Conservation (phyloP, 2,888 invertebrate genomes). For the Dendrolimus pini region DNA sequence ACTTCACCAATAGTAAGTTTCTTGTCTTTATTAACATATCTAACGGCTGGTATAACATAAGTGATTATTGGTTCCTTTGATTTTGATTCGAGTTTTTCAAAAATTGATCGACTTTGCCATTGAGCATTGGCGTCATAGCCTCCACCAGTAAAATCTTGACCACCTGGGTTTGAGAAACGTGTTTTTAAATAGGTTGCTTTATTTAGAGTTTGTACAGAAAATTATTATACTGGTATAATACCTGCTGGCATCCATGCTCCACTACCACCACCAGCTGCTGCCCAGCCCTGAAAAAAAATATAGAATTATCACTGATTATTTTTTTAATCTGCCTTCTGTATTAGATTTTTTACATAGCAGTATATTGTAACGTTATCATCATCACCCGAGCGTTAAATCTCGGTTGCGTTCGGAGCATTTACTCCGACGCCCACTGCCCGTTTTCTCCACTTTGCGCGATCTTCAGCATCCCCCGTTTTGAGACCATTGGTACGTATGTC, state of each 20-base stretch:
- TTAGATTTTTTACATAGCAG: too few species aligned
- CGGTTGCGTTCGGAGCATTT: too few species aligned
- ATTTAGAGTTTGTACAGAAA: constrained; percentile 12
- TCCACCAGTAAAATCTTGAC: constrained; percentile 56
- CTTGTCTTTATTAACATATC: constrained; percentile 3
- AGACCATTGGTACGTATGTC: too few species aligned
- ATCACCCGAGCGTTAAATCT: too few species aligned
- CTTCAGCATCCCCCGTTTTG: too few species aligned
- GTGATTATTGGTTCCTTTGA: constrained; percentile 30
- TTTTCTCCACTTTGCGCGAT: too few species aligned
- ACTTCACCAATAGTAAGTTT: not conserved
- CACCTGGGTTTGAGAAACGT: constrained; percentile 39
- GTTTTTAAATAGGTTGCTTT: constrained; percentile 18
- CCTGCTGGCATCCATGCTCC: constrained; percentile 71
- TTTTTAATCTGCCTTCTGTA: too few species aligned
- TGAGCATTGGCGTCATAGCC: constrained; percentile 67
- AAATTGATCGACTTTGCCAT: constrained; percentile 63
- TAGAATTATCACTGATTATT: too few species aligned
- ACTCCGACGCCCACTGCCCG: too few species aligned
- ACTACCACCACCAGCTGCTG: constrained; percentile 59
- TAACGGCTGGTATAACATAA: constrained; percentile 33
- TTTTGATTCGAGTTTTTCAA: constrained; percentile 27
- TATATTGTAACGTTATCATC: too few species aligned
- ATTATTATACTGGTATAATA: constrained; percentile 47
- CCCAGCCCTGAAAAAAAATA: constrained; percentile 56